Evolutionary conservation across 2,888 invertebrate species (phyloP), one percentile per base, ranked within the genome.

Genomic region (Stramonita haemastoma): DNA sequence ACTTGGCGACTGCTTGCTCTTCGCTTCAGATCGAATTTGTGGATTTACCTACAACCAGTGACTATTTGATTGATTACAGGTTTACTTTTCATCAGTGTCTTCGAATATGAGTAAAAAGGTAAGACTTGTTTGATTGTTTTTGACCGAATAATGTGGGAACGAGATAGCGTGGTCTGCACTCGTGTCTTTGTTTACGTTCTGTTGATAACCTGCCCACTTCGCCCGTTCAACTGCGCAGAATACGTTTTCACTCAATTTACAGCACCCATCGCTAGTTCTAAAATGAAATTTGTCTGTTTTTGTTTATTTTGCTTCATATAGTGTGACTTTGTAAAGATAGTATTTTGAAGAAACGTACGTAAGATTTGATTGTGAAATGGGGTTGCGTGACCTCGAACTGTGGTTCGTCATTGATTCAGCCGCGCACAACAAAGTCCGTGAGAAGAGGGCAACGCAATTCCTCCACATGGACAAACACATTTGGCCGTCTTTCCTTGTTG

Each of bases 131-230:
- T 46, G 17, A 19, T n/a, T 60, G 32, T 34, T 86, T 66, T 89
- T 26, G 60, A n/a, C n/a, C 46, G 32, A 85, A 70, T 66, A 34
- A 29, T 83, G 2, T 19, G 83, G 34, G 32, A 34, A 85, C 36
- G n/a, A 34, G 46, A 84, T 85, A 46, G 87, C 89, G 89, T 89
- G 89, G 85, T 85, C 89, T 77, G 92, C 92, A 93, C 92, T 92
- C 93, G 92, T 92, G 91, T 91, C 93, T 93, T 94, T 94, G 94
- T 94, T 94, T 94, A 94, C 93, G 93, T 94, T 93, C 93, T 93
- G 93, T 93, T 92, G 92, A 87, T 89, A 90, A 86, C 87, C 85
- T 56, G 85, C 89, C 89, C 85, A 85, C 89, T 85, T 89, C 60
- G 66, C 89, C 81, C 85, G 70, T 85, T 89, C 32, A 84, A 85